These are phyloP conservation scores for Philereme transversata DNA, from an alignment of 2,888 invertebrate genomes.

Conservation along the genomic window DNA sequence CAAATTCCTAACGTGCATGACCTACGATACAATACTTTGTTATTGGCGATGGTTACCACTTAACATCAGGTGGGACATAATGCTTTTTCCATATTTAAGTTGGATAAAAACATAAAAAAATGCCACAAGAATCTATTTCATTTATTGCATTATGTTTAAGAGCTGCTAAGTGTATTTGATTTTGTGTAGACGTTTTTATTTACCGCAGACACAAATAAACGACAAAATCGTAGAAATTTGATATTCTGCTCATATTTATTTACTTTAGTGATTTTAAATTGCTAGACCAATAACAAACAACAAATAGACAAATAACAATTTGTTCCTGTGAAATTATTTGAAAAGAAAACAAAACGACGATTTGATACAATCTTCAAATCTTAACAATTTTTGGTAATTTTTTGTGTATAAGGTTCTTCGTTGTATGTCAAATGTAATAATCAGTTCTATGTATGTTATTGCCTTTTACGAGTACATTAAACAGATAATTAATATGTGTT, in stretches of 20 bases:
- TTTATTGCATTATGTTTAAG: background rate
- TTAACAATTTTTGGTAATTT: background rate
- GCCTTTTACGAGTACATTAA: background rate
- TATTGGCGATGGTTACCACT: too few species aligned
- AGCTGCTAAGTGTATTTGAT: background rate
- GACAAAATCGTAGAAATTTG: slow-evolving; percentile 8
- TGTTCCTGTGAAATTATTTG: background rate
- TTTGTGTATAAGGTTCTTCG: background rate
- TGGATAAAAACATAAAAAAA: too few species aligned
- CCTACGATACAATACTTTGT: too few species aligned
- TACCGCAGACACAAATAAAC: slow-evolving; percentile 8
- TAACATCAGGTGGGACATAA: too few species aligned
- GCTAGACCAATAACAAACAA: slow-evolving; percentile 10
- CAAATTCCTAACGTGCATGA: too few species aligned
- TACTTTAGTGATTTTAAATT: slow-evolving; percentile 13
- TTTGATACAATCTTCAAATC: background rate
- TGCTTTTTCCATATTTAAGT: too few species aligned
- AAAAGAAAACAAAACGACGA: background rate
- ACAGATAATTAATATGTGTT: too few species aligned
- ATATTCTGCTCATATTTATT: slow-evolving; percentile 6
- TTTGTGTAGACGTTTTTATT: slow-evolving; percentile 6
- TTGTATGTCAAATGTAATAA: background rate
- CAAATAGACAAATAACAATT: slow-evolving; percentile 10
- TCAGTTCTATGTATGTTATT: background rate
- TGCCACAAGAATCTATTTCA: background rate